Evolutionary conservation across 2,888 invertebrate genomes (phyloP), one percentile per base, ranked within the genome.

Genomic region (Dione juno): DNA sequence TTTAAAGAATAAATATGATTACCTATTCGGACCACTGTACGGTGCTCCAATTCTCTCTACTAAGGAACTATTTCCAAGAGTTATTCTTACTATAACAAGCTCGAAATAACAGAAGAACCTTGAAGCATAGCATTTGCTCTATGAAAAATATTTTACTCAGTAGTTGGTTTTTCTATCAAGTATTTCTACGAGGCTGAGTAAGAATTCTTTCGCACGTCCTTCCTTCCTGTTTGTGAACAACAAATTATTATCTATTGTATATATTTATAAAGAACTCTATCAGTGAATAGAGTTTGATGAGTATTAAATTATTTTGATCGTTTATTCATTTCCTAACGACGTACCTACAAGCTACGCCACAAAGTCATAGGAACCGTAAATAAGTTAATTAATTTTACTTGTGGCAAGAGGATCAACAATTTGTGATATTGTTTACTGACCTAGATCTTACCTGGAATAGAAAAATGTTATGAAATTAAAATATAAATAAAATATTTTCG

Each of bases 361-460:
- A 48, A 37, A 40, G 19, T 63, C 1, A 53, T 43, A 67, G 58
- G 53, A 67, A 58, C 66, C 45, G 66, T 65, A 74, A 72, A 74
- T 74, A 74, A 73, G 70, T 71, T 73, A 69, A 76, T 76, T 74
- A 72, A 71, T 66, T 66, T 64, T 65, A 66, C 64, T 67, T 61
- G 64, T 40, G 43, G 67, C 59, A 58, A 63, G 54, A 57, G 65
- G 66, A 66, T 58, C 61, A 59, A 67, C 68, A 69, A 74, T 72
- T 61, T 74, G 65, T 75, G 71, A 71, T 73, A 71, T 76, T 80
- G 78, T 80, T 81, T 80, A 81, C 82, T 77, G 78, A 81, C 82
- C 81, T 80, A 79, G 72, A 78, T 77, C 58, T 66, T 90, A 90
- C 90, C 89, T 90, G 89, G 71, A 87, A 72, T 66, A 70, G 43